A percentile compares a stretch with the other conserved stretches of the same genome.
Evolutionary conservation across 2,797 vertebrate genomes (phyloP).

Genomic region (Hydrophis major): DNA sequence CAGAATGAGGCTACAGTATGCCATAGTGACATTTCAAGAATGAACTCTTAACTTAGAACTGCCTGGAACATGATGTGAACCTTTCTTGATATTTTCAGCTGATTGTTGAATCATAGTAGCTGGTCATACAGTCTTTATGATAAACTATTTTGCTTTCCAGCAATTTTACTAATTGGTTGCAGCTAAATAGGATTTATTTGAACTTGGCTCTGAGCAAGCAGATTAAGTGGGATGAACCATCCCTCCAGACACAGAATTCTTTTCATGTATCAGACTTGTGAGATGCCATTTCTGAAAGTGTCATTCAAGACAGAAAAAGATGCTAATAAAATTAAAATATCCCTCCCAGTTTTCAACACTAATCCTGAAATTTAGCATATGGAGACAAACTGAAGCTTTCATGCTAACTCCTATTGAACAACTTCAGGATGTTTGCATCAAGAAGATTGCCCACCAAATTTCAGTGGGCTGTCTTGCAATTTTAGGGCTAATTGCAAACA

Average conservation of each 20-base stretch:
- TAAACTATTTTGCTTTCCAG: not conserved
- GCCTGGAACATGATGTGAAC: not conserved
- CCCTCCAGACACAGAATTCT: not conserved
- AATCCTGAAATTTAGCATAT: constrained; percentile 11
- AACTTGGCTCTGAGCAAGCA: not conserved
- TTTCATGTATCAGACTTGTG: not conserved
- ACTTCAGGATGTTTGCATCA: not conserved
- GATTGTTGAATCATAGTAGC: not conserved
- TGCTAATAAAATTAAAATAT: not conserved
- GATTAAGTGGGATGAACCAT: not conserved
- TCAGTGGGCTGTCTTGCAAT: not conserved
- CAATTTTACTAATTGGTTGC: not conserved
- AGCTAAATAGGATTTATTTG: not conserved
- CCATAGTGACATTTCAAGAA: not conserved
- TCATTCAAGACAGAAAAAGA: not conserved
- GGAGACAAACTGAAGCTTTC: not conserved
- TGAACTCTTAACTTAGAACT: not conserved
- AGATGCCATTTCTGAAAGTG: not conserved
- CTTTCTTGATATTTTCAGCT: not conserved
- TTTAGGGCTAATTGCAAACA: not conserved
- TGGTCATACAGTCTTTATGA: not conserved
- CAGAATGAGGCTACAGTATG: not conserved
- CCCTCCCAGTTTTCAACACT: not conserved
- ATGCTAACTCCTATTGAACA: not conserved
- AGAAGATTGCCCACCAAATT: constrained; percentile 2